Evolutionary conservation across 2,797 vertebrate genomes (phyloP).

Genomic region (Agapornis canus): DNA sequence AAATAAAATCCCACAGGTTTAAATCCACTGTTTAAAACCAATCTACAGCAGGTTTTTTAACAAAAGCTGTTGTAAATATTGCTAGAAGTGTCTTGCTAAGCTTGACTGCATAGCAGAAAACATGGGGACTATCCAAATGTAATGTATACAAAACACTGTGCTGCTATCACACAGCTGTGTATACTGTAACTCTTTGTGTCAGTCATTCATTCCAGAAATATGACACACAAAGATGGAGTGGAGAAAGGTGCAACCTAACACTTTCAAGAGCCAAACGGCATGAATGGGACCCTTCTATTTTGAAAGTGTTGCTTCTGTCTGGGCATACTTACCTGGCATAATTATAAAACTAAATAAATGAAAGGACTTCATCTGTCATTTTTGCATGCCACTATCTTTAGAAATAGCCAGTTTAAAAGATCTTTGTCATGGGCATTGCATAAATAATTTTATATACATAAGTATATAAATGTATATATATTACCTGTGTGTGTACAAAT

Average conservation of each 20-base stretch:
- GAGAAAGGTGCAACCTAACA: background rate
- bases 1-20: background rate
- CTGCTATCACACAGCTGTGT: background rate
- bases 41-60: background rate
- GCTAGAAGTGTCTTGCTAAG: background rate
- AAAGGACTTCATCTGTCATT: background rate
- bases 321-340: background rate
- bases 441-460: slow-evolving; percentile 49
- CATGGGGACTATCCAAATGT: background rate
- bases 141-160: background rate
- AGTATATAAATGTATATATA: slow-evolving; percentile 17
- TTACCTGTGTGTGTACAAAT: background rate
- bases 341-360: background rate
- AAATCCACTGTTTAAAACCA: background rate
- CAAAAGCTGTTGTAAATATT: background rate
- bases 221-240: background rate
- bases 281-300: background rate
- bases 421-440: slow-evolving; percentile 20
- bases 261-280: background rate
- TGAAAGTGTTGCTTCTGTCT: background rate
- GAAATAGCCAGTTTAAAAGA: slow-evolving; percentile 49
- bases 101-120: background rate
- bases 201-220: background rate
- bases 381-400: slow-evolving; percentile 10
- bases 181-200: background rate